Percentiles rank a stretch among this genome's conserved stretches.
Evolutionary conservation across 2,888 invertebrate genomes (phyloP).

Genomic region (Andricus curvator): DNA sequence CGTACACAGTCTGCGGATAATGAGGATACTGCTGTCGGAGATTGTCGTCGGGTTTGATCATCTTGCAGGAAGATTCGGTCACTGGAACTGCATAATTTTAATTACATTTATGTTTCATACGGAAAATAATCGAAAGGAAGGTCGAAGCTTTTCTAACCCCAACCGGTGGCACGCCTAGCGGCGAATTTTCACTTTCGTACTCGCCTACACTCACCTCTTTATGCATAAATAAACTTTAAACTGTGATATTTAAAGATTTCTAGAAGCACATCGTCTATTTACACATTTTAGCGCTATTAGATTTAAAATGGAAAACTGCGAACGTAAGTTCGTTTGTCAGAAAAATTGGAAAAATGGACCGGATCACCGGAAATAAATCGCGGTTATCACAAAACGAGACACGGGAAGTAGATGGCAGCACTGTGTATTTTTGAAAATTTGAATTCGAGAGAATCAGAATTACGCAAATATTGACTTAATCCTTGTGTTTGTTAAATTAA

Average conservation of each 20-base stretch:
- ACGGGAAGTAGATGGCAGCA: not conserved
- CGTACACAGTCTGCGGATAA: conserved; percentile 34
- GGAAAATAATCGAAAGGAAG: not conserved
- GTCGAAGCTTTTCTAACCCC: conserved; percentile 21
- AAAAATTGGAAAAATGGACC: not conserved
- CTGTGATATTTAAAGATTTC: not conserved
- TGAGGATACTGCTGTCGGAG: conserved; percentile 16
- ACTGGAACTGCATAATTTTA: not conserved
- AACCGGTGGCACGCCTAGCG: conserved; percentile 38
- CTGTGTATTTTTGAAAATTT: not conserved
- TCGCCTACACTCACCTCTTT: conserved; percentile 17
- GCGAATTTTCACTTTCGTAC: not conserved
- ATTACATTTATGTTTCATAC: conserved; percentile 12
- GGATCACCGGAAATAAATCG: not conserved
- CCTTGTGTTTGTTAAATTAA: too few species aligned
- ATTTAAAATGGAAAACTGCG: conserved; percentile 9
- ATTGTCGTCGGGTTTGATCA: conserved; percentile 22
- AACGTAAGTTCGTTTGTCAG: conserved; percentile 14
- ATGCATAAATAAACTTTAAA: conserved; percentile 25
- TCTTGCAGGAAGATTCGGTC: not conserved
- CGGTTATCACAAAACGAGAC: not conserved
- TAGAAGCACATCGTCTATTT: conserved; percentile 7
- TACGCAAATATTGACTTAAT: not conserved
- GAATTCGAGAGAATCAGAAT: not conserved
- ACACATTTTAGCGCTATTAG: conserved; percentile 14